A percentile compares a stretch with the other conserved stretches of the same genome.
These are phyloP conservation scores for Galbula dea DNA, from an alignment of 2,113 vertebrate genomes.

Conservation along the genomic window DNA sequence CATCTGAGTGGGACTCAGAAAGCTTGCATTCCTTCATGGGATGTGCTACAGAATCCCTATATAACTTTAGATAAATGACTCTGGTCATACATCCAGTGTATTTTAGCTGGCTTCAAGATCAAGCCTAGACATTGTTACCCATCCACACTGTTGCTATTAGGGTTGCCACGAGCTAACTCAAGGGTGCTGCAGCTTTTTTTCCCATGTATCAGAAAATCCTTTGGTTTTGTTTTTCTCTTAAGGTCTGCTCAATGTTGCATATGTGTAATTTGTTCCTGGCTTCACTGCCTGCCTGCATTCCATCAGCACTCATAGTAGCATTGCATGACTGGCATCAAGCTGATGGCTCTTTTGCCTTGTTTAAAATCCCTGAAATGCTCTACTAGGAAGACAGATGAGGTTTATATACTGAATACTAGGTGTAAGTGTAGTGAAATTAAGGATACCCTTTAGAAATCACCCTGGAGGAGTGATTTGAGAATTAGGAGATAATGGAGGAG, in stretches of 20 bases:
- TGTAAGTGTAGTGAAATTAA: neutral
- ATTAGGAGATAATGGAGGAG: neutral
- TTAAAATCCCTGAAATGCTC: neutral
- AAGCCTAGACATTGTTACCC: neutral
- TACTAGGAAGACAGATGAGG: neutral
- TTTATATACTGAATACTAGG: neutral
- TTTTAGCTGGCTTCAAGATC: neutral
- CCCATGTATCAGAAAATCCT: neutral
- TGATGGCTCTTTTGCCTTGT: neutral
- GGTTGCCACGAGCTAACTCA: neutral
- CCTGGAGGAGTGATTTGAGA: neutral
- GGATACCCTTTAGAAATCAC: neutral
- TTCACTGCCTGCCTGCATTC: neutral
- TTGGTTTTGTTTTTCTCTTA: neutral
- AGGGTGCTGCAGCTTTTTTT: neutral
- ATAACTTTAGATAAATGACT: neutral
- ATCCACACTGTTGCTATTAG: neutral
- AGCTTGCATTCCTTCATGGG: neutral
- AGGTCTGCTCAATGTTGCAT: neutral
- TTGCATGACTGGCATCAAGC: neutral
- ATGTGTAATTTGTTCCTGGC: neutral
- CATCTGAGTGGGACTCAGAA: neutral
- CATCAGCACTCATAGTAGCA: neutral
- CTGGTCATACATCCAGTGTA: neutral
- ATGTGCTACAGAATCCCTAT: fast-evolving